Evolutionary conservation across 2,797 vertebrate genomes (phyloP).

Genomic region (Meriones psammophilus): DNA sequence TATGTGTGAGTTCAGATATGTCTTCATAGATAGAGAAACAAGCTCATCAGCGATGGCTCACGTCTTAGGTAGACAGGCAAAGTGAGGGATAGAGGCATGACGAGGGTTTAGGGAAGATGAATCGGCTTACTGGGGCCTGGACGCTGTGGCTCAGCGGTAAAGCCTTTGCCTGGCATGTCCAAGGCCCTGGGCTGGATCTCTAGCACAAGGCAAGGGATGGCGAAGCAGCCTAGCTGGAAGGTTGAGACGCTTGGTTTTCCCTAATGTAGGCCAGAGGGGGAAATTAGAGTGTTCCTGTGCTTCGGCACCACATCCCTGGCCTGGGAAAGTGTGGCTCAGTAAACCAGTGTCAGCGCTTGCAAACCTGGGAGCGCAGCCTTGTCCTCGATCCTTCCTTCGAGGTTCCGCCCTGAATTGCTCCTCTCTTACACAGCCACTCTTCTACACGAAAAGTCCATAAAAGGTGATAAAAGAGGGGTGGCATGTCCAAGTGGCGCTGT

Average conservation of each 20-base stretch:
- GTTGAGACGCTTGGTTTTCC: background rate
- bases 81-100: background rate
- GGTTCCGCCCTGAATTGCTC: constrained; percentile 44
- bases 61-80: background rate
- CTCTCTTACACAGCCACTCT: constrained; percentile 10
- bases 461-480: background rate
- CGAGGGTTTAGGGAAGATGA: background rate
- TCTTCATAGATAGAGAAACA: background rate
- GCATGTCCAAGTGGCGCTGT: constrained; percentile 2
- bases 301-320: background rate
- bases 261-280: background rate
- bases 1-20: background rate
- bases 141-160: background rate
- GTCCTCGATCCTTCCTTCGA: background rate
- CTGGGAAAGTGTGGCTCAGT: constrained; percentile 26
- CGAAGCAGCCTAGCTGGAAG: background rate
- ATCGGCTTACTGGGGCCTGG: background rate
- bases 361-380: background rate
- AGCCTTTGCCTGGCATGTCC: background rate
- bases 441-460: constrained; percentile 51
- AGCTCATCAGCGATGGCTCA: background rate
- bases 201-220: background rate
- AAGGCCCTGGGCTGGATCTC: background rate
- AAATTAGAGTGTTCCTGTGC: background rate
- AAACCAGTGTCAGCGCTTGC: background rate